Evolutionary conservation across 2,797 vertebrate species (phyloP).

Genomic region (Pseudochromis fuscus): DNA sequence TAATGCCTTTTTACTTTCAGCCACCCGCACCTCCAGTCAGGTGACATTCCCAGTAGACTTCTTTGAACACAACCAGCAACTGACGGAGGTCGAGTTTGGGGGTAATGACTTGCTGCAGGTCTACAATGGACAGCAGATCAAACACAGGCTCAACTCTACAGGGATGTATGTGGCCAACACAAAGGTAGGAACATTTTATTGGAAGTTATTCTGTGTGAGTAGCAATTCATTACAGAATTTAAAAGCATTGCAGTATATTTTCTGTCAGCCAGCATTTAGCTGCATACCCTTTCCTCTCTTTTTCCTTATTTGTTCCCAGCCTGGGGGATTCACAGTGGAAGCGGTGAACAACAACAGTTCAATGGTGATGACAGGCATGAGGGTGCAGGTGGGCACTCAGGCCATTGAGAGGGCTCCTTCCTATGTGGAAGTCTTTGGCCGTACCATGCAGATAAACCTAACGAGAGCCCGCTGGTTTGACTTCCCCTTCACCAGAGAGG

Average conservation of each 20-base stretch:
- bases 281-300: conserved; percentile 1
- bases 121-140: conserved; percentile 99
- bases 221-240: too few relatives aligned
- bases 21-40: conserved; percentile 94
- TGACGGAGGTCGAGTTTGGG: conserved; percentile 97
- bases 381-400: conserved; percentile 96
- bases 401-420: conserved; percentile 96
- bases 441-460: conserved; percentile 98
- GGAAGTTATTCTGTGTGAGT: not conserved
- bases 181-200: conserved; percentile 85
- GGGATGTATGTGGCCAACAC: conserved; percentile 99
- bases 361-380: conserved; percentile 99
- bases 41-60: conserved; percentile 99
- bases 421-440: conserved; percentile 96
- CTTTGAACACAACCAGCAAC: conserved; percentile 99
- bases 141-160: conserved; percentile 97
- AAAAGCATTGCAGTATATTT: too few relatives aligned
- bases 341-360: conserved; percentile 97
- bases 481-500: conserved; percentile 97
- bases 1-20: conserved; percentile 77
- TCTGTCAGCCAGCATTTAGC: too few relatives aligned
- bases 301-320: conserved; percentile 78
- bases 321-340: conserved; percentile 96
- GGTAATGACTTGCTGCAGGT: conserved; percentile 98
- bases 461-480: conserved; percentile 98